Percentiles rank a stretch among this genome's conserved stretches.
Conservation (phyloP, 2,797 vertebrate genomes). For the Crocodylus rhombifer region DNA sequence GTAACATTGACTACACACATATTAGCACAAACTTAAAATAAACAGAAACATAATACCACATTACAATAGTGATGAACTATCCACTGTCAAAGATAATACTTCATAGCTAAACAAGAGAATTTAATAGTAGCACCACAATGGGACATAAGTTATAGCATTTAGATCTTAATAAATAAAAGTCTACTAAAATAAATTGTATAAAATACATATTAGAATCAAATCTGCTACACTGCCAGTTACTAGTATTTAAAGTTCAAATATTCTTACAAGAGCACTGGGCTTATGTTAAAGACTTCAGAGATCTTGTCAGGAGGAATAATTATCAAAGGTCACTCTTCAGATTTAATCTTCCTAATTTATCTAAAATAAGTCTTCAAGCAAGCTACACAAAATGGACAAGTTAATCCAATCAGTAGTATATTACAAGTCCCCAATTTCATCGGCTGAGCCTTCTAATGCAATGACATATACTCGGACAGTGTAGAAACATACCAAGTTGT, state of each 20-base stretch:
- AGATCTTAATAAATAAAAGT: neutral
- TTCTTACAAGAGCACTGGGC: neutral
- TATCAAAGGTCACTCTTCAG: slow-evolving; percentile 48
- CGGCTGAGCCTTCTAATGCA: slow-evolving; percentile 55
- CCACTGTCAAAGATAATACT: neutral
- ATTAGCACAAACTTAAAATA: neutral
- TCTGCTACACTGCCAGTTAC: neutral
- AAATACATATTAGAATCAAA: neutral
- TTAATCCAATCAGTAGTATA: slow-evolving; percentile 72
- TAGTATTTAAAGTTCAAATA: neutral
- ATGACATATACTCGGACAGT: slow-evolving; percentile 55
- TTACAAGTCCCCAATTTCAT: slow-evolving; percentile 61
- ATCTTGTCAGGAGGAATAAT: slow-evolving; percentile 37
- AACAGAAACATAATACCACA: neutral
- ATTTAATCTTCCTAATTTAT: slow-evolving; percentile 71
- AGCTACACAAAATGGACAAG: slow-evolving; percentile 52
- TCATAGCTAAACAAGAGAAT: neutral
- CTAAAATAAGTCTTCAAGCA: slow-evolving; percentile 66
- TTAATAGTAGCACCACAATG: neutral
- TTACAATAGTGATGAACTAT: neutral
- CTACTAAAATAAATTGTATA: neutral
- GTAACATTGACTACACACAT: neutral
- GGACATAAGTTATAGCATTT: neutral
- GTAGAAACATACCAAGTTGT: slow-evolving; percentile 20
- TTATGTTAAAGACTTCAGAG: neutral